Evolutionary conservation across 2,888 invertebrate species (phyloP), one percentile per base, ranked within the genome.

Genomic region (Ischnura elegans): DNA sequence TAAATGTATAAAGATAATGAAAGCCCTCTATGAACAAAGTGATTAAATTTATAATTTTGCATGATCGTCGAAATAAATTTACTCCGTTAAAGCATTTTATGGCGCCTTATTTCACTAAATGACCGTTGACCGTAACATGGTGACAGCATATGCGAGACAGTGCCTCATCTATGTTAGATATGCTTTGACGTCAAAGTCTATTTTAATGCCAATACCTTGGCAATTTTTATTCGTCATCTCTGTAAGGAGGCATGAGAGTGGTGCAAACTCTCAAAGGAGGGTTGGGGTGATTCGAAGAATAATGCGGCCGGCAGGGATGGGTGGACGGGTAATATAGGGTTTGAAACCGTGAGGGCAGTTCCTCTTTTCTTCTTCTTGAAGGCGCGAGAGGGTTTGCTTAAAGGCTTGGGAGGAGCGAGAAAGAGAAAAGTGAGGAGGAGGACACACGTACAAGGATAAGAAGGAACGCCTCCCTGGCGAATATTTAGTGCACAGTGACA

Each of bases 401-500:
- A n/a, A 51, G 51, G 51, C 16, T 51, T 51, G 8, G 51, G 51
- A 51, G 51, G 13, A n/a, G n/a, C 19, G n/a, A 51, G 36, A 46
- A n/a, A 36, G 87, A 55, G 55, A 42, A 61, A 51, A 42, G 87
- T 36, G 25, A 45, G 90, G 61, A 61, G n/a, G n/a, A n/a, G n/a
- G 61, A 61, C 61, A n/a, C 61, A 55, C 43, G 55, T 61, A 43
- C n/a, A 36, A 55, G 55, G 87, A 55, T 51, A 55, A 42, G 87
- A 61, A 61, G 90, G 42, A 61, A 90, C 90, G 90, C 90, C 90
- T 90, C 61, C 90, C 55, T 43, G 90, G 90, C 36, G 76, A 61
- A 90, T 61, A 90, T 90, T 90, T 90, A 90, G 90, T 90, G 90
- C 90, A 61, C 90, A 66, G 61, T 61, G 90, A 90, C 90, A 90